These are phyloP conservation scores for Philhelius pedissequus DNA, from an alignment of 2,888 invertebrate species.

Conservation along the genomic window DNA sequence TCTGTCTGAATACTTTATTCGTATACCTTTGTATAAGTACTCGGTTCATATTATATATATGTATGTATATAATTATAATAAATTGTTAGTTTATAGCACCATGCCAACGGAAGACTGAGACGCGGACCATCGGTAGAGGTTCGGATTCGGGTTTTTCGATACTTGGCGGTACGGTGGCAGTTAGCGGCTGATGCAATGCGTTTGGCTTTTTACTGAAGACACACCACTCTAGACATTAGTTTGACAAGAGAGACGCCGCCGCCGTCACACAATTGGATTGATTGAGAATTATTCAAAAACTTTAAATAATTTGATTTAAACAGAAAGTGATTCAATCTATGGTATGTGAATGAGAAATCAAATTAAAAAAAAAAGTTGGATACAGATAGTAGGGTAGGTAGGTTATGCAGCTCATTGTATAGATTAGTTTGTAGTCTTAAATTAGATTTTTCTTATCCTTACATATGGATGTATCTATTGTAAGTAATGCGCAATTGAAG, in stretches of 20 bases:
- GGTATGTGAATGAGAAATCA: not conserved
- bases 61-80: not conserved
- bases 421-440: not conserved
- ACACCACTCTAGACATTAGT: not conserved
- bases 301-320: constrained; percentile 21
- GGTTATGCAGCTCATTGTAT: not conserved
- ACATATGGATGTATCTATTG: too few species aligned
- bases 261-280: constrained; percentile 13
- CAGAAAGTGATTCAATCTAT: not conserved
- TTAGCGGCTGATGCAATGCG: constrained; percentile 55
- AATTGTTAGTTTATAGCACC: not conserved
- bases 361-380: not conserved
- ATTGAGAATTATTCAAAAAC: constrained; percentile 11
- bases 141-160: not conserved
- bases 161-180: too few species aligned
- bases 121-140: too few species aligned
- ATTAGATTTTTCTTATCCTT: not conserved
- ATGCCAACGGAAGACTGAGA: too few species aligned
- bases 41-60: not conserved
- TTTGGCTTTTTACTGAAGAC: constrained; percentile 10
- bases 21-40: not conserved
- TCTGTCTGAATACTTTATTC: not conserved
- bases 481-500: not conserved
- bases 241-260: constrained; percentile 5
- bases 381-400: not conserved